phyloP scores from a whole-genome alignment of 2,888 invertebrate genomes.

The Drosophila glabriapex region DNA sequence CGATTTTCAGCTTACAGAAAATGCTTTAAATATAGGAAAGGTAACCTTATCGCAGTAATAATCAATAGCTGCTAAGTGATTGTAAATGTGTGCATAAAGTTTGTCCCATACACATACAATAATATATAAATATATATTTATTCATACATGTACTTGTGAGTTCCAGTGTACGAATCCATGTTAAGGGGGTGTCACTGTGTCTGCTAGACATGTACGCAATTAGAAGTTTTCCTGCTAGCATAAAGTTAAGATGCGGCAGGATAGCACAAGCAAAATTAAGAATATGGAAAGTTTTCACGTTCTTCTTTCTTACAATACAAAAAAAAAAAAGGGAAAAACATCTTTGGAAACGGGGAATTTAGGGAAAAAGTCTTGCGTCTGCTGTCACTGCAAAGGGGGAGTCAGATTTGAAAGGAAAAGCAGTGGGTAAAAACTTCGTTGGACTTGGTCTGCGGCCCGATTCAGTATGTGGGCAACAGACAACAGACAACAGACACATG shows the following conservation, averaged over 20 bases:
- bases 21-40: too few relatives aligned
- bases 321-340: not conserved
- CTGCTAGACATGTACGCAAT: constrained; percentile 82
- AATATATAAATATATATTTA: not conserved
- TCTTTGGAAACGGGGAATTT: constrained; percentile 23
- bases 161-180: constrained; percentile 35
- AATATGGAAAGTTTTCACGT: constrained; percentile 70
- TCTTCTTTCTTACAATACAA: constrained; percentile 14
- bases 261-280: constrained; percentile 66
- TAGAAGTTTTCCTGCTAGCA: constrained; percentile 78
- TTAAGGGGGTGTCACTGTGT: constrained; percentile 36
- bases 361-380: constrained; percentile 46
- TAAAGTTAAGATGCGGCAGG: constrained; percentile 52
- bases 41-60: not conserved
- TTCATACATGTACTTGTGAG: not conserved
- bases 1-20: constrained; percentile 5
- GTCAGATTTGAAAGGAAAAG: constrained; percentile 47
- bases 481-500: constrained; percentile 4
- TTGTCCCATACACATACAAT: not conserved
- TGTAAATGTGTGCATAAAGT: not conserved
- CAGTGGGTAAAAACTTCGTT: constrained; percentile 34
- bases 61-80: constrained; percentile 4
- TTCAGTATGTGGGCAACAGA: constrained; percentile 19
- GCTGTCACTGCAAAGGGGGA: constrained; percentile 2
- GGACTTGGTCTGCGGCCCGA: constrained; percentile 38